Base-by-base conservation (phyloP, 2,113 vertebrate species). In the Rynchops niger region DNA sequence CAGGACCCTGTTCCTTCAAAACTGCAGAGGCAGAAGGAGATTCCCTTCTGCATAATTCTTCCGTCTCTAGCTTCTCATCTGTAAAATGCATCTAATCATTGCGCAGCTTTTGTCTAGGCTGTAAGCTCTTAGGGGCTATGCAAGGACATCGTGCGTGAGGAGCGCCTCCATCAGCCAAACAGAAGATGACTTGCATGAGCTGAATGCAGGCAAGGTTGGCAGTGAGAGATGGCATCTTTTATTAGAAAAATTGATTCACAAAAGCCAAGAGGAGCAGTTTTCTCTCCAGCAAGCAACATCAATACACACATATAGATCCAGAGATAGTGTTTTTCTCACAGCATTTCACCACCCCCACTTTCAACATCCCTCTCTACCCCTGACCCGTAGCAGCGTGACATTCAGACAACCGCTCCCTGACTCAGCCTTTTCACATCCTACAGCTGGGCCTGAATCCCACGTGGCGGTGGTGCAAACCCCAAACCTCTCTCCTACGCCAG, bases 161-260 rank as follows among this genome's bases (percentile, higher is more conserved):
- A 94, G 56, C 52, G 82, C 62, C 49, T 88, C 47, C 30, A 23
- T 47, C 53, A 90, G 56, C 45, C 78, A 88, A 52, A 29, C 27
- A 66, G 69, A 59, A 52, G 53, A 53, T 18, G 55, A 50, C 85
- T 82, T 92, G 78, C 32, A 34, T 40, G 82, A 76, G 27, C 71
- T 80, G 82, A 76, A 69, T 56, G 40, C 74, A 76, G 62, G 61
- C 29, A 42, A 80, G 78, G 56, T 3, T 90, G 70, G 61, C 95
- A 91, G 71, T 72, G 88, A 88, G 79, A 82, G 66, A 80, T 83
- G 66, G 58, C 62, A 65, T 95, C 82, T 90, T 93, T 86, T 86
- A 82, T 86, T 88, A 83, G 94, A 52, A 69, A 95, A 92, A 93
- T 49, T 69, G 88, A 86, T 95, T 76, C 45, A 47, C 82, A 80